phyloP scores from a whole-genome alignment of 2,888 invertebrate genomes.

The Agriopis aurantiaria region DNA sequence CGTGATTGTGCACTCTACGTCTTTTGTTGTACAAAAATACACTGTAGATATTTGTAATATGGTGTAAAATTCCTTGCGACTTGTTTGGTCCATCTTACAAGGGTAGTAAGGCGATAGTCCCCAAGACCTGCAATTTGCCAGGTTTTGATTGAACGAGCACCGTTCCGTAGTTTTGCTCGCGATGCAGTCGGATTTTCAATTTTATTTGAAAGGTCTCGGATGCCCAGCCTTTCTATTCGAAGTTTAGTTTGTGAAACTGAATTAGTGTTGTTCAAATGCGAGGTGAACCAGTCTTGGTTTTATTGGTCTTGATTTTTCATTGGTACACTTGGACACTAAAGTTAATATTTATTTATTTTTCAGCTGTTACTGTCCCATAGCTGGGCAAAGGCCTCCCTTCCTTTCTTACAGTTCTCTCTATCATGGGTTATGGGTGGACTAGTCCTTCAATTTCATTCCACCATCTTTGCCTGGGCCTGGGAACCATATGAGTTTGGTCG shows the following conservation, averaged over 20 bases:
- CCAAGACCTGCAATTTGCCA: slow-evolving; percentile 49
- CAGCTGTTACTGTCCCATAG: too few relatives aligned
- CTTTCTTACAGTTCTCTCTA: too few relatives aligned
- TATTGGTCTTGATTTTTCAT: too few relatives aligned
- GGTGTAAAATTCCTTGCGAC: neutral
- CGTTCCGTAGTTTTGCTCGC: slow-evolving; percentile 12
- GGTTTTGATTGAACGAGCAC: slow-evolving; percentile 49
- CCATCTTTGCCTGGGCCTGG: too few relatives aligned
- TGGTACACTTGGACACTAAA: too few relatives aligned
- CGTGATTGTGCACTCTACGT: slow-evolving; percentile 45
- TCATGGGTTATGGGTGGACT: too few relatives aligned
- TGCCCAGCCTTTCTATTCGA: neutral
- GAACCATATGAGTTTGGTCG: too few relatives aligned
- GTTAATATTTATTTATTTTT: too few relatives aligned
- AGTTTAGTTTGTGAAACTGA: neutral
- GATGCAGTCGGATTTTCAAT: slow-evolving; percentile 27
- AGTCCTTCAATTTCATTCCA: too few relatives aligned
- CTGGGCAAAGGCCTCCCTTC: too few relatives aligned
- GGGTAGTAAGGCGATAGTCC: slow-evolving; percentile 40
- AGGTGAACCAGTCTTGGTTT: neutral
- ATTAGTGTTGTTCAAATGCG: slow-evolving; percentile 2
- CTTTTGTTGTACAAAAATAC: slow-evolving; percentile 16
- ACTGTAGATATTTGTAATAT: slow-evolving; percentile 13
- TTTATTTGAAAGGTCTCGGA: slow-evolving; percentile 7
- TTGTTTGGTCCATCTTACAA: slow-evolving; percentile 33